Evolutionary conservation across 2,888 invertebrate species (phyloP), one percentile per base, ranked within the genome.

Genomic region (Orthonychiurus folsomi): DNA sequence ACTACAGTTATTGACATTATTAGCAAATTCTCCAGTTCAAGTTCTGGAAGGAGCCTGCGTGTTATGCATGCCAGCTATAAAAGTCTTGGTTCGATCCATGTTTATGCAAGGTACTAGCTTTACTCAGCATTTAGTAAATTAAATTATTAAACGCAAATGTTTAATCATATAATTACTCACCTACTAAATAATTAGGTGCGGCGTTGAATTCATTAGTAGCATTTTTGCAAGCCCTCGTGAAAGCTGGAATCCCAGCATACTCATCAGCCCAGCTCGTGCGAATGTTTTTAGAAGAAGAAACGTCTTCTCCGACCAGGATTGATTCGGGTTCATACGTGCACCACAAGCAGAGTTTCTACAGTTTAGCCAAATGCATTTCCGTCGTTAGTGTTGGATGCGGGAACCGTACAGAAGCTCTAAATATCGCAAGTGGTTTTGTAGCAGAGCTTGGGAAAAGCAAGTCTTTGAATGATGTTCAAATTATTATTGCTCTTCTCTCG

Each of bases 301-400:
- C 81, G 61, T 79, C 79, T 68, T 78, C 80, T 48, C 66, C 70
- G 18, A 59, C 69, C 15, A 69, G 68, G 57, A 64, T 63, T 18
- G 71, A 70, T 53, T 60, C 64, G 1, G 65, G 63, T 59, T 77
- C 79, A 47, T 80, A 81, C 61, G 82, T 81, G 73, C 80, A 83
- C 65, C 84, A 84, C 73, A 85, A 85, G 53, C 78, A 83, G 78
- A 94, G 95, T 21, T 95, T 90, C 80, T 92, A 94, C 78, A 95
- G 95, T 25, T 82, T 97, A 74, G 95, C 97, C 3, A 95, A 96
- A 77, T 95, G 94, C 77, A 92, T 95, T 60, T 95, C 96, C 3
- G 92, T 93, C 0, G 84, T 97, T 61, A 93, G 93, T 18, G 85
- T 90, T 60, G 69, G 69, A 3, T 86, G 87, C 56, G 87, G 88